Evolutionary conservation across 2,113 vertebrate species (phyloP), one percentile per base, ranked within the genome.

Genomic region (Nyctereutes procyonoides): DNA sequence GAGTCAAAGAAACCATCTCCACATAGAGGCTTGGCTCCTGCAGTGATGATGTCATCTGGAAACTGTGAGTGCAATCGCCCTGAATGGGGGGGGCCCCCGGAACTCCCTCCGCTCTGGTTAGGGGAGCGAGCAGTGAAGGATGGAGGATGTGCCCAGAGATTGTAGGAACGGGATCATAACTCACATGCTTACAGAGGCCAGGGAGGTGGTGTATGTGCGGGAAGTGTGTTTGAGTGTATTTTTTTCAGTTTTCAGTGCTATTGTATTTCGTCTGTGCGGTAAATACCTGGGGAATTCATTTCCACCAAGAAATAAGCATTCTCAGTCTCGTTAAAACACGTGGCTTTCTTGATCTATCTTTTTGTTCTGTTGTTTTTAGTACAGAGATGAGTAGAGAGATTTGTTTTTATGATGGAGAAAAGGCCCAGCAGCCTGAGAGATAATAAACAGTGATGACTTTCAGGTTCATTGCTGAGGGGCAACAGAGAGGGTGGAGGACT

Each of bases 1-100:
- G 76, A 30, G 30, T 28, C 30, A 60, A 51, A 86, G 79, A 85
- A 96, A 93, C 86, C 67, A 65, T 81, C 77, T 95, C 77, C 38
- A 24, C 62, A 24, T 0, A 73, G 94, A 60, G 77, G 28, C 56
- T 80, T 67, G 94, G 94, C 90, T 88, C 60, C 43, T 0, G 7
- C 13, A 0, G 5, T 38, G 12, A 19, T 97, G 96, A 96, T 1
- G 56, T 86, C 95, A 56, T 88, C 51, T 76, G 82, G 88, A 79
- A 63, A 89, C n/a, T 17, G 56, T 2, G 56, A 96, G 67, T 14
- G 19, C 56, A 5, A 2, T n/a, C 19, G 16, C 76, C 19, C 30
- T n/a, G 90, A 58, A 8, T 58, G 76, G 35, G 74, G 74, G 82
- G 76, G 79, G 38, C 28, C 38, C 0, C 1, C 12, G 86, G 60